Evolutionary conservation across 2,888 invertebrate species (phyloP).

Genomic region (Halictus quadricinctus): DNA sequence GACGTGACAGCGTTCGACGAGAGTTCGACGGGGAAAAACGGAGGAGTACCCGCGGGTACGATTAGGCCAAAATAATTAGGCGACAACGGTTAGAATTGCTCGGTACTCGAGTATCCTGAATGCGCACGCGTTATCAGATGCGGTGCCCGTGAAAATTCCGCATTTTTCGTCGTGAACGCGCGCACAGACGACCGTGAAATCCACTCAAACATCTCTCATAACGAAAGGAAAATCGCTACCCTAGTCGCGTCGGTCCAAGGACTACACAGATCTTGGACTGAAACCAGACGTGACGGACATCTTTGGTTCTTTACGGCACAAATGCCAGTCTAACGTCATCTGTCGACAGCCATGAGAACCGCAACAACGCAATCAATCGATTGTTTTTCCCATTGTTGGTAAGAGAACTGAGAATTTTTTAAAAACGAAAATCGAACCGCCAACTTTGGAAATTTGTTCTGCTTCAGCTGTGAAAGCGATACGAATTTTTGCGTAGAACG

Average conservation of each 20-base stretch:
- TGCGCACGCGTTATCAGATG: constrained; percentile 63
- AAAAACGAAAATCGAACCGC: neutral
- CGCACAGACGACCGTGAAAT: constrained; percentile 40
- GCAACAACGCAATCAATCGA: neutral
- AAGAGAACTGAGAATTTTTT: neutral
- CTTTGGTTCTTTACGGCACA: constrained; percentile 55
- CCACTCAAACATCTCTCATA: constrained; percentile 64
- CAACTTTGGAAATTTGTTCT: neutral
- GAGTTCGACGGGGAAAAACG: constrained; percentile 25
- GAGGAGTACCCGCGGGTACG: constrained; percentile 39
- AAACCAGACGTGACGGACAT: constrained; percentile 59
- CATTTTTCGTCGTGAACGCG: constrained; percentile 58
- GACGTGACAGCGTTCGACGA: constrained; percentile 45
- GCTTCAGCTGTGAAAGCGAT: no score
- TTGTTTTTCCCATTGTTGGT: neutral
- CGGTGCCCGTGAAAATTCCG: constrained; percentile 54
- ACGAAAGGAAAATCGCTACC: constrained; percentile 40
- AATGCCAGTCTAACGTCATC: constrained; percentile 28
- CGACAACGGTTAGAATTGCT: constrained; percentile 36
- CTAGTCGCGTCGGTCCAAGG: constrained; percentile 49
- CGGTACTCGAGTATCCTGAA: constrained; percentile 39
- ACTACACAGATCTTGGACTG: constrained; percentile 48
- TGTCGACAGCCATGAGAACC: constrained; percentile 9
- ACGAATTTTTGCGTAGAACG: no score
- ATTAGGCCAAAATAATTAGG: constrained; percentile 51